Evolutionary conservation across 1,140 invertebrate species (phyloP).

Genomic region (Halesus radiatus): DNA sequence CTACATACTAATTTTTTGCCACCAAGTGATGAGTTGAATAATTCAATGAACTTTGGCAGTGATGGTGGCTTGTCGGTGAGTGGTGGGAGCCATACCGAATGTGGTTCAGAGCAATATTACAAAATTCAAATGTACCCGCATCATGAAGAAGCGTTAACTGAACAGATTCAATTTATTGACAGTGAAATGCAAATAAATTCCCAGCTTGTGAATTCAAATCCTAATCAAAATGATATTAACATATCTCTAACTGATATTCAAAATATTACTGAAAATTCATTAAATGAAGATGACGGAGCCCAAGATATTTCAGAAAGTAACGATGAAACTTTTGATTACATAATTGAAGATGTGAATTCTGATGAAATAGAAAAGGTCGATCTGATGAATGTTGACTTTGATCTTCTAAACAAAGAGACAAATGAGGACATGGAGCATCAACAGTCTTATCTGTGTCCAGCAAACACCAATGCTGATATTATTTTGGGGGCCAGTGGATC

Average conservation of each 20-base stretch:
- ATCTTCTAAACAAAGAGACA: constrained; percentile 24
- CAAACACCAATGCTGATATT: neutral
- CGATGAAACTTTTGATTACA: constrained; percentile 31
- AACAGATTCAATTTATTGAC: neutral
- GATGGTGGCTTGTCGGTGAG: too few species aligned
- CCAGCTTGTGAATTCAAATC: neutral
- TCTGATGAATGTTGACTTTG: constrained; percentile 22
- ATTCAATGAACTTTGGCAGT: neutral
- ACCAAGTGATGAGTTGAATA: constrained; percentile 1
- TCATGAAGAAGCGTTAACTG: neutral
- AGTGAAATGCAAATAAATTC: neutral
- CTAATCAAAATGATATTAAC: neutral
- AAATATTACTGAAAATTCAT: neutral
- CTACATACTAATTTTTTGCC: neutral
- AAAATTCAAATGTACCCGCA: neutral
- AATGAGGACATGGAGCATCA: neutral
- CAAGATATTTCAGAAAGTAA: neutral
- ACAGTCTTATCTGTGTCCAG: neutral
- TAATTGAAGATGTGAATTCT: constrained; percentile 33
- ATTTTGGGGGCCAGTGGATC: neutral
- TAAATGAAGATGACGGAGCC: neutral
- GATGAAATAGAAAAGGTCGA: constrained; percentile 32
- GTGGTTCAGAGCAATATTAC: neutral
- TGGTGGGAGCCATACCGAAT: neutral
- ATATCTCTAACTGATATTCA: constrained; percentile 1